Base-by-base conservation (phyloP, 2,888 invertebrate genomes). In the Spisula solida region DNA sequence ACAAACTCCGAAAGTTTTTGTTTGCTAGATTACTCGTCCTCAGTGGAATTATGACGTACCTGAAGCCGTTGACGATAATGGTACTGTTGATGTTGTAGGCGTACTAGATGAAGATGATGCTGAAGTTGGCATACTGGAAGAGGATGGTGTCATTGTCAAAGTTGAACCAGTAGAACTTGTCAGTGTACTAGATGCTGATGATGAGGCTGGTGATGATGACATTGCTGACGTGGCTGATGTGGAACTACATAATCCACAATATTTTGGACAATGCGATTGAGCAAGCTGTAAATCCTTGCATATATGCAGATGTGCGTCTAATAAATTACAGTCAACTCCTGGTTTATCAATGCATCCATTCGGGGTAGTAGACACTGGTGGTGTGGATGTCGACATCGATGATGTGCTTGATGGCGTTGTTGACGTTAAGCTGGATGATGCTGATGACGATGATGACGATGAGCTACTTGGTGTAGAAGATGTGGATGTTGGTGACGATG, bases 271-370 rank as follows among this genome's bases (percentile, higher is more conserved):
- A 31, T 92, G 89, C 12, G 66, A n/a, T 8, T 80, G 82, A 31
- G 92, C 88, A 4, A 89, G 75, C 5, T 80, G 79, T 20, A 47
- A 56, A 81, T 90, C 79, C 18, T 60, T 29, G 81, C 92, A 92
- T 16, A 91, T 82, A 12, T 86, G 60, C 1, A 91, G 85, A 18
- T 78, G 88, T n/a, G 78, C 29, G 48, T 92, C 89, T 20, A 92
- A 56, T 14, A 88, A 66, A 25, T 86, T 88, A 41, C 92, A 92
- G 81, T 92, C 92, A 10, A 92, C 60, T 1, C 92, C 92, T 75
- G 70, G 84, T 80, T 87, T 92, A 79, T 92, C 86, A 1, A 60
- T 25, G 78, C 92, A 92, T 25, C 55, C 55, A 51, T 66, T 34
- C 12, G 75, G 6, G 29, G 87, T 75, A 29, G 86, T 86, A 25